Base-by-base conservation (phyloP, 2,113 vertebrate genomes). In the Esox niger region DNA sequence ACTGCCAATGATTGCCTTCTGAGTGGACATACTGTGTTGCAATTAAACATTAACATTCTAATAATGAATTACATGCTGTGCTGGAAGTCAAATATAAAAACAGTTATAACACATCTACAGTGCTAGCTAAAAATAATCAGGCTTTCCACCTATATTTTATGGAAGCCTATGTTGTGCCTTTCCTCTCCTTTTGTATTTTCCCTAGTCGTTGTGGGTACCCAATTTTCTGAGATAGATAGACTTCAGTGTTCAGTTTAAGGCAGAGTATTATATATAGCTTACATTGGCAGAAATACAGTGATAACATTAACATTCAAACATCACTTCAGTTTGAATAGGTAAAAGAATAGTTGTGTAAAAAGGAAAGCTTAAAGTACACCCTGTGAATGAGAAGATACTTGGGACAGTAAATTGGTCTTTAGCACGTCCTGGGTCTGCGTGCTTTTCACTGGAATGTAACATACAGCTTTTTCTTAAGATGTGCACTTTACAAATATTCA, bases 181-280 rank as follows among this genome's bases (percentile, higher is more conserved):
- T 52, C 15, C 17, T 20, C 13, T 7, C 55, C 6, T 3, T 20
- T 21, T 70, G 66, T 62, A 79, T 79, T 15, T 70, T 38, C 49
- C 43, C 26, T 23, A 15, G 71, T 75, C 83, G 77, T 84, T 88
- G 80, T 84, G 72, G 82, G 85, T 86, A 79, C 17, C 31, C n/a
- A n/a, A n/a, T n/a, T n/a, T n/a, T 83, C 71, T 54, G 49, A 68
- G 17, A 69, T 64, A 63, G 68, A 33, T 29, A 64, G 74, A 49
- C 76, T 66, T 67, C 30, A 26, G 77, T 64, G 73, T 73, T 31
- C 13, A n/a, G 27, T 33, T 31, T 10, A 31, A 29, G 31, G 58
- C 58, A 68, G 68, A 79, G 61, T 74, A 72, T 46, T 71, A 77
- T 47, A 62, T 69, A 70, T 73, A 70, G 68, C 55, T 25, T 25